These are phyloP conservation scores for Puma concolor DNA, from an alignment of 2,113 vertebrate genomes.

Conservation along the genomic window DNA sequence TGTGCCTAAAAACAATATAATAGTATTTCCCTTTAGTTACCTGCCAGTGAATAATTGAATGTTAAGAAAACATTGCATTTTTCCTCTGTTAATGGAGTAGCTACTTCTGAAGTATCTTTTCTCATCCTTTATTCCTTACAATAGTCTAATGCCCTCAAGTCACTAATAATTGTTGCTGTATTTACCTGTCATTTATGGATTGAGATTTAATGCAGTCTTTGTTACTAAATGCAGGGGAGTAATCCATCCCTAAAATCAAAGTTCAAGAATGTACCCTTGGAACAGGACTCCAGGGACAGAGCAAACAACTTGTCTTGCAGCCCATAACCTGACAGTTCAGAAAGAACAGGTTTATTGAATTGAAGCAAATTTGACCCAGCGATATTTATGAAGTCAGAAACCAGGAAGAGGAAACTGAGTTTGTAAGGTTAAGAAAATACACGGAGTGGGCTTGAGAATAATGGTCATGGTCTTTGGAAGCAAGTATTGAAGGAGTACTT, in stretches of 20 bases:
- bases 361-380: slow-evolving; percentile 72
- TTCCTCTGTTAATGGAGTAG: slow-evolving; percentile 3
- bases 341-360: slow-evolving; percentile 65
- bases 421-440: slow-evolving; percentile 72
- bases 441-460: slow-evolving; percentile 41
- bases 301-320: slow-evolving; percentile 33
- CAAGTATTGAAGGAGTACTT: background rate
- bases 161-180: slow-evolving; percentile 60
- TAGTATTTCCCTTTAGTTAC: slow-evolving; percentile 12
- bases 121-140: slow-evolving; percentile 27
- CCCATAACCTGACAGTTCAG: slow-evolving; percentile 68
- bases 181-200: slow-evolving; percentile 59
- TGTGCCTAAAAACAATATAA: slow-evolving; percentile 20
- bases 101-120: background rate
- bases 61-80: slow-evolving; percentile 19
- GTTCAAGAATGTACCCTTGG: slow-evolving; percentile 69
- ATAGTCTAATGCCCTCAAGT: slow-evolving; percentile 42
- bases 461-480: background rate
- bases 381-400: slow-evolving; percentile 77
- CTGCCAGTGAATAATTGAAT: slow-evolving; percentile 39
- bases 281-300: slow-evolving; percentile 76
- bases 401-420: slow-evolving; percentile 77
- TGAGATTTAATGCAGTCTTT: slow-evolving; percentile 57
- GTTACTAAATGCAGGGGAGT: slow-evolving; percentile 73
- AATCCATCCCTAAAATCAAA: slow-evolving; percentile 72